phyloP scores from a whole-genome alignment of 2,888 invertebrate species.

The Mesorhabditis spiculigera region DNA sequence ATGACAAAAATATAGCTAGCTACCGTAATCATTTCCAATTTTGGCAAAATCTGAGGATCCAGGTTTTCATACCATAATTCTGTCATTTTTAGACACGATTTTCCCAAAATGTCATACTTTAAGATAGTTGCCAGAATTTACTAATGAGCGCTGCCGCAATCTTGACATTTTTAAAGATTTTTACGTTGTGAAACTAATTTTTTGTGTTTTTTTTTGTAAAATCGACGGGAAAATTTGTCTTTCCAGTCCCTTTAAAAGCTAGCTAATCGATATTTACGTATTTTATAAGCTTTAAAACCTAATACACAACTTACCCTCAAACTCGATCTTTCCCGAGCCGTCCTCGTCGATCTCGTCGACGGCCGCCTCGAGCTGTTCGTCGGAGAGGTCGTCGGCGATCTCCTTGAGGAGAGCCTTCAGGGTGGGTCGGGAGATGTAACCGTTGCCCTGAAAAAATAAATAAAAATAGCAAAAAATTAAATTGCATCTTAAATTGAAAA shows the following conservation, averaged over 20 bases:
- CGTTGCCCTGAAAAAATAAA: constrained; percentile 62
- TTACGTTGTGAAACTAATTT: neutral
- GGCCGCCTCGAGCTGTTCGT: constrained; percentile 54
- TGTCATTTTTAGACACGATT: too few relatives aligned
- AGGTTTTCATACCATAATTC: too few relatives aligned
- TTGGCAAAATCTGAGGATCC: too few relatives aligned
- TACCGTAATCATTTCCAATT: too few relatives aligned
- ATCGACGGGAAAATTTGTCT: neutral
- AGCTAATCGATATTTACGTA: neutral
- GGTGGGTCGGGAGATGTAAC: constrained; percentile 56
- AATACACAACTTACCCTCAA: constrained; percentile 35
- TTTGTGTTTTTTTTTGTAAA: constrained; percentile 3
- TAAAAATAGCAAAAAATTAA: too few relatives aligned
- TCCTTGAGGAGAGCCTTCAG: constrained; percentile 56
- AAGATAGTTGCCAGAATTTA: too few relatives aligned
- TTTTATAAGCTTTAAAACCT: constrained; percentile 8
- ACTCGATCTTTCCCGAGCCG: constrained; percentile 57
- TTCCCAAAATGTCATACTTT: too few relatives aligned
- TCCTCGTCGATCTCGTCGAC: constrained; percentile 58
- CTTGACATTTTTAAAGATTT: too few relatives aligned
- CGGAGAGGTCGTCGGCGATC: constrained; percentile 55
- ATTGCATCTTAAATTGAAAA: too few relatives aligned
- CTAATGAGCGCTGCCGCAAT: too few relatives aligned
- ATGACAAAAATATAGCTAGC: too few relatives aligned
- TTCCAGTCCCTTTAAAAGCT: too few relatives aligned